These are phyloP conservation scores for Melitaea athalia DNA, from an alignment of 2,888 invertebrate species.

Conservation along the genomic window DNA sequence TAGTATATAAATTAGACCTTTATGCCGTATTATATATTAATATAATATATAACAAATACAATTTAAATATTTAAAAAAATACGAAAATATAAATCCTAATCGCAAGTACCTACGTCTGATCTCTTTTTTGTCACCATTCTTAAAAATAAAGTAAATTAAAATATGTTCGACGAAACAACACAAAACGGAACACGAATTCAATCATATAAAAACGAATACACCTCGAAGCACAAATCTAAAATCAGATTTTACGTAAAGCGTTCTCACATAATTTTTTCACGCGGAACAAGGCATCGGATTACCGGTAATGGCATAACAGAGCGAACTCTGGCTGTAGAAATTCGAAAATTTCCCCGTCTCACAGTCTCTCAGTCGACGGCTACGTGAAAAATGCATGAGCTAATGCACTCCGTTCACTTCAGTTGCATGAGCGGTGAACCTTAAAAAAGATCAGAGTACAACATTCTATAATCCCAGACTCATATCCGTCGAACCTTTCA, in stretches of 20 bases:
- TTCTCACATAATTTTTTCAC: conserved; percentile 1
- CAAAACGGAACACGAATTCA: not conserved
- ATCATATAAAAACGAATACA: not conserved
- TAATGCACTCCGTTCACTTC: conserved; percentile 47
- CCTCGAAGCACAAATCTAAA: not conserved
- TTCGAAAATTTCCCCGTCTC: conserved; percentile 25
- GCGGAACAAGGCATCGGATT: not conserved
- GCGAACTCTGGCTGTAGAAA: conserved; percentile 28
- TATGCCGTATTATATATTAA: too few species aligned
- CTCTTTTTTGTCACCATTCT: too few species aligned
- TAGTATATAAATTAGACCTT: too few species aligned
- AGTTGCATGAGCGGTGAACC: conserved; percentile 19
- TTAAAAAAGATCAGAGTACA: conserved; percentile 8
- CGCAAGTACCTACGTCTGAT: too few species aligned
- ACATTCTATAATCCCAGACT: conserved; percentile 5
- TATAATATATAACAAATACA: too few species aligned
- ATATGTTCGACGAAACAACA: not conserved
- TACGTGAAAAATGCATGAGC: conserved; percentile 70
- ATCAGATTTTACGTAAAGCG: not conserved
- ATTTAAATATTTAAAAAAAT: too few species aligned
- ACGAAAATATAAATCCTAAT: too few species aligned
- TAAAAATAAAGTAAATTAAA: too few species aligned
- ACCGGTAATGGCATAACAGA: conserved; percentile 7
- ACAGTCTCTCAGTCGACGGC: conserved; percentile 41
- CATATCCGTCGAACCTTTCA: not conserved